Base-by-base conservation (phyloP, 30 jellyfish, hydroid and myxozoan species). In the Aurelia sp. region DNA sequence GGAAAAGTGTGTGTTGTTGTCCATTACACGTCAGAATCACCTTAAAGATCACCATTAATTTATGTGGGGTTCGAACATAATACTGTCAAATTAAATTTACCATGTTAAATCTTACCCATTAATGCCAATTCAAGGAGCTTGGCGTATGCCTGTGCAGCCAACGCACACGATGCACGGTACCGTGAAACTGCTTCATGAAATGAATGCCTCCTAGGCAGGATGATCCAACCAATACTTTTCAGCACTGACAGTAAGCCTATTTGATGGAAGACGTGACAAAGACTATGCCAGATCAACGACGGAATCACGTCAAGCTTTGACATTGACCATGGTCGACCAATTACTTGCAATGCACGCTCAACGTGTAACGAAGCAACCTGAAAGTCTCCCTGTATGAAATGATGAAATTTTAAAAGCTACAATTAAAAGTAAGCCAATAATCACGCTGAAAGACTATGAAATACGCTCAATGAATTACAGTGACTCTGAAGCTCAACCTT, bases 241-340 rank as follows among this genome's bases (percentile, higher is more conserved):
- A 87, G 74, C 66, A 77, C 30, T 18, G 88, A 66, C 64, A 87
- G 72, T 4, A 87, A 16, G 62, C 96, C 96, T 58, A 68, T 30
- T 48, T 87, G 96, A 77, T 74, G 78, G 40, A 78, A 53, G 27
- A 70, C 71, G 55, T 74, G 89, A 37, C 90, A 87, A 33, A 68
- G 22, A 20, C 76, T 20, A 61, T 87, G 88, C 96, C 96, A 87
- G 18, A 87, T 11, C 60, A 87, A 62, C 23, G 90, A 78, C 15
- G 89, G 85, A 15, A 78, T 40, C 55, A 76, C 20, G 31, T 87
- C 96, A 60, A 78, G 33, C 81, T 59, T 53, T 57, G 96, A 87
- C 4, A 67, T 63, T 13, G 96, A 84, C 93, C 77, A 52, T 11
- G 93, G 93, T 13, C 93, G 86, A 4, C 93, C 93, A n/a, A 84